phyloP scores from a whole-genome alignment of 1,140 invertebrate species.

The Listronotus oregonensis region DNA sequence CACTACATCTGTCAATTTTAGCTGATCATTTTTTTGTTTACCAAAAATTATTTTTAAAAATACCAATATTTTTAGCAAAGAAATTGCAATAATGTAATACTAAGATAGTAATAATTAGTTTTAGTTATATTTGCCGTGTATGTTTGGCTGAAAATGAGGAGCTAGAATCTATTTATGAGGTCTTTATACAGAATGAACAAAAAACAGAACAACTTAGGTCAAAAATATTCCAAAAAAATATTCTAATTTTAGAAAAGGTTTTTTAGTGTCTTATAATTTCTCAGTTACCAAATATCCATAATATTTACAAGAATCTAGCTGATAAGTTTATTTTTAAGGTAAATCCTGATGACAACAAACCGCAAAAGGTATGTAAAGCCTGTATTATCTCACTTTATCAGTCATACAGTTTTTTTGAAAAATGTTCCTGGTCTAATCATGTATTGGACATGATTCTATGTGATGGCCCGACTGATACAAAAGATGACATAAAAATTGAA shows the following conservation, averaged over 20 bases:
- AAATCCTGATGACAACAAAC: slow-evolving; percentile 17
- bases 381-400: slow-evolving; percentile 21
- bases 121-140: slow-evolving; percentile 16
- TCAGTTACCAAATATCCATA: background rate
- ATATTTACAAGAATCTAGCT: background rate
- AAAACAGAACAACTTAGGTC: slow-evolving; percentile 7
- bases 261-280: background rate
- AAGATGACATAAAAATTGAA: background rate
- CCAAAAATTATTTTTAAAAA: background rate
- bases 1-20: no score
- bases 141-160: slow-evolving; percentile 15
- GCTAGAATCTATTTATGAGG: slow-evolving; percentile 18
- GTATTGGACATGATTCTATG: slow-evolving; percentile 12
- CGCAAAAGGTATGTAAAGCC: slow-evolving; percentile 19
- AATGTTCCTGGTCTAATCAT: slow-evolving; percentile 11
- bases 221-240: slow-evolving; percentile 19
- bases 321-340: slow-evolving; percentile 11
- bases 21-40: no score
- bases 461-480: background rate
- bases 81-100: slow-evolving; percentile 8
- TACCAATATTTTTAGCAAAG: background rate
- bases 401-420: slow-evolving; percentile 17
- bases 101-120: slow-evolving; percentile 4
- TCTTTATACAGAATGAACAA: slow-evolving; percentile 7
- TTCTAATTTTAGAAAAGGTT: slow-evolving; percentile 20